Percentiles rank a stretch among this genome's conserved stretches.
Conservation (phyloP, 1,140 invertebrate genomes). For the Aphaenogaster ashmeadi region DNA sequence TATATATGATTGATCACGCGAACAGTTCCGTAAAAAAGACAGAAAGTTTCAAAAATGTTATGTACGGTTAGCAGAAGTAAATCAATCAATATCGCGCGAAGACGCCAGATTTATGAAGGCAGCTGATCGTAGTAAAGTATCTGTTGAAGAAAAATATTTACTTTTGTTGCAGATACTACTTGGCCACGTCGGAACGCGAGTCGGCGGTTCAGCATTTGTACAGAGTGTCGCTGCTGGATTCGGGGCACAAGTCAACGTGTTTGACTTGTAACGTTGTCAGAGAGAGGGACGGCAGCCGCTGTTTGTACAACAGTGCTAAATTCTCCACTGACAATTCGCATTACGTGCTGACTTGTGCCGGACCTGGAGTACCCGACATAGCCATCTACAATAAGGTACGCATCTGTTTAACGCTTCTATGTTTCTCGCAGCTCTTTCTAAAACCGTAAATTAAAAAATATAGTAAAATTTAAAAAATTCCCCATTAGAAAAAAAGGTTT, state of each 20-base stretch:
- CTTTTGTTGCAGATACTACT: slow-evolving; percentile 89
- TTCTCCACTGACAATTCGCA: slow-evolving; percentile 91
- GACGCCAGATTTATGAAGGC: neutral
- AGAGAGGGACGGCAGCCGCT: slow-evolving; percentile 87
- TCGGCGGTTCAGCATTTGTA: slow-evolving; percentile 90
- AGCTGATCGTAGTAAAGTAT: neutral
- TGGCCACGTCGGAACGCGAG: slow-evolving; percentile 89
- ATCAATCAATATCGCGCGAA: neutral
- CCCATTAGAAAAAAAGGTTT: neutral
- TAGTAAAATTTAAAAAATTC: too few relatives aligned
- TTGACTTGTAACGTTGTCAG: slow-evolving; percentile 88
- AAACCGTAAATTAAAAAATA: neutral
- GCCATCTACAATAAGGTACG: slow-evolving; percentile 85
- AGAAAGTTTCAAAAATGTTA: neutral
- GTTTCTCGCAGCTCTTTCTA: neutral
- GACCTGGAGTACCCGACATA: slow-evolving; percentile 90
- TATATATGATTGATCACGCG: neutral
- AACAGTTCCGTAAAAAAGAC: neutral
- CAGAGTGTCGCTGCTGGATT: slow-evolving; percentile 83
- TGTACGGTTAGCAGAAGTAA: neutral
- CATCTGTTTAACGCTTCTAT: neutral
- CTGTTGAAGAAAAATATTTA: neutral
- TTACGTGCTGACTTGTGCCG: slow-evolving; percentile 92
- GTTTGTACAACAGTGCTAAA: slow-evolving; percentile 90
- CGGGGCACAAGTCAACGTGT: slow-evolving; percentile 85